Evolutionary conservation across 2,113 vertebrate genomes (phyloP).

Genomic region (Tapirus terrestris): DNA sequence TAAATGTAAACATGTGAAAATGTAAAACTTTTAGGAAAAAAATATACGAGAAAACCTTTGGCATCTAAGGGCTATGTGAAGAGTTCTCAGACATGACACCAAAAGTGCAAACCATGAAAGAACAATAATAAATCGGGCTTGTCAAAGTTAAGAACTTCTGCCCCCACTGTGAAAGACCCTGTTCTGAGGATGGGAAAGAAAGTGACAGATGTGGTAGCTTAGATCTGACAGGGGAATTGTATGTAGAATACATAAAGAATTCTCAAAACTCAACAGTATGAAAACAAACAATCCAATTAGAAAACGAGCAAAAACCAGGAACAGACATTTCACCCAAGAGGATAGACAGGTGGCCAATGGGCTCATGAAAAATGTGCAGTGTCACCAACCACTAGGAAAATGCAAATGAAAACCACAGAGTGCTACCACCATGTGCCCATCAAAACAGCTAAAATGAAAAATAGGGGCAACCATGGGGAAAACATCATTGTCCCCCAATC

Average conservation of each 20-base stretch:
- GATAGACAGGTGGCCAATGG: rapidly evolving
- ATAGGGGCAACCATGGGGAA: rapidly evolving
- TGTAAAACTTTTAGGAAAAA: neutral
- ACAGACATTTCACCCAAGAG: neutral
- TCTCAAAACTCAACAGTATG: neutral
- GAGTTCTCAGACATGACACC: neutral
- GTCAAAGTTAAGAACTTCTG: neutral
- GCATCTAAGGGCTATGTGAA: neutral
- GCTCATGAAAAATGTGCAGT: rapidly evolving
- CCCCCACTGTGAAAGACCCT: neutral
- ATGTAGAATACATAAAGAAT: rapidly evolving
- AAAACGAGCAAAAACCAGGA: neutral
- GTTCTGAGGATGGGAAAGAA: too few relatives aligned
- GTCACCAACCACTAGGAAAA: rapidly evolving
- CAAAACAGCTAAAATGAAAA: too few relatives aligned
- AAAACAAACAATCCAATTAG: neutral
- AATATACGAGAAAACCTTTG: neutral
- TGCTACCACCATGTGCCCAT: rapidly evolving
- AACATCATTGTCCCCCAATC: neutral
- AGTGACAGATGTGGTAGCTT: rapidly evolving
- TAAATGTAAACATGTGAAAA: neutral
- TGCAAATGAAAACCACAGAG: rapidly evolving
- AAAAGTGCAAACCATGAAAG: neutral
- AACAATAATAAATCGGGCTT: neutral
- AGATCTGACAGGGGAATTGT: rapidly evolving